These are phyloP conservation scores for Cyprinodon tularosa DNA, from an alignment of 2,113 vertebrate species.

Conservation along the genomic window DNA sequence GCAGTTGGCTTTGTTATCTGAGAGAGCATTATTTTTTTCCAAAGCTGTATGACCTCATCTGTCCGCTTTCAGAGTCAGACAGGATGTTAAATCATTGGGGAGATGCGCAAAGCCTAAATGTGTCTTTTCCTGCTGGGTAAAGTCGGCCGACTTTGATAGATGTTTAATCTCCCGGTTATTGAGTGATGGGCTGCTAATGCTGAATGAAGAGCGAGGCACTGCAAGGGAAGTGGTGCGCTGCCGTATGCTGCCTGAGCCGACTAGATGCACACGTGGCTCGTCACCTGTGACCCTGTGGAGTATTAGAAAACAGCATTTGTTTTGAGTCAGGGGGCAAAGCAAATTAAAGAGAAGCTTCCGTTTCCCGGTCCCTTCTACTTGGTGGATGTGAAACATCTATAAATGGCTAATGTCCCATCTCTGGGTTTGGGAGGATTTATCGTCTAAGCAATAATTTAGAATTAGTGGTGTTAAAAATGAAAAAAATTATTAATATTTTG, in stretches of 20 bases:
- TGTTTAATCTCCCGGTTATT: constrained; percentile 75
- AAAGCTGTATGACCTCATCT: constrained; percentile 52
- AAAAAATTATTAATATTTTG: too few relatives aligned
- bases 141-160: constrained; percentile 63
- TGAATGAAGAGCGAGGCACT: constrained; percentile 36
- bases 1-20: constrained; percentile 15
- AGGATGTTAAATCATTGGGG: constrained; percentile 51
- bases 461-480: too few relatives aligned
- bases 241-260: constrained; percentile 27
- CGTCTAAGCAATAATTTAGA: too few relatives aligned
- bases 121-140: constrained; percentile 61
- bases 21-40: constrained; percentile 31
- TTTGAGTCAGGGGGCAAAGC: constrained; percentile 9
- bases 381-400: not conserved
- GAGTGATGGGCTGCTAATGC: constrained; percentile 64
- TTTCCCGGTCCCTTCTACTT: not conserved
- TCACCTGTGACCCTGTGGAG: constrained; percentile 42
- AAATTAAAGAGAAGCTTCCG: not conserved
- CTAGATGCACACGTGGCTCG: constrained; percentile 33
- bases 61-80: constrained; percentile 43
- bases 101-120: constrained; percentile 47
- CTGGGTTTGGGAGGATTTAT: not conserved
- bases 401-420: not conserved
- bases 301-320: constrained; percentile 13
- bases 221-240: constrained; percentile 48